phyloP scores from a whole-genome alignment of 2,113 vertebrate genomes.

The Thamnaconus septentrionalis region DNA sequence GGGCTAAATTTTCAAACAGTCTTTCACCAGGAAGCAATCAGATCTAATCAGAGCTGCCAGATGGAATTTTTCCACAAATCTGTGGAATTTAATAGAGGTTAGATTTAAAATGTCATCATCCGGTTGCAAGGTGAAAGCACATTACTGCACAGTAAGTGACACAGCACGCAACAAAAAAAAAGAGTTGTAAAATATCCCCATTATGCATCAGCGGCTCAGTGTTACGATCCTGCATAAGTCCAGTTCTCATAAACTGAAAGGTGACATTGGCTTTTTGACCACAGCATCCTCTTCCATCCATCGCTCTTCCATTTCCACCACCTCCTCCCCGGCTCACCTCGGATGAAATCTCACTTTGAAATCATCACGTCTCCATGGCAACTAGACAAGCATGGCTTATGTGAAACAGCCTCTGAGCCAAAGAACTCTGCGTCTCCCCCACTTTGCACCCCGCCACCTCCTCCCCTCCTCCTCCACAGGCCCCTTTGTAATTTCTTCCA shows the following conservation, averaged over 20 bases:
- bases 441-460: background rate
- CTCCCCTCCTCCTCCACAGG: background rate
- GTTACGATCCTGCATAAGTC: background rate
- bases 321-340: slow-evolving; percentile 19
- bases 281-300: slow-evolving; percentile 37
- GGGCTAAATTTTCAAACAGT: too few relatives aligned
- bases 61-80: too few relatives aligned
- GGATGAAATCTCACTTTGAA: slow-evolving; percentile 66
- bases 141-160: too few relatives aligned
- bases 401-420: slow-evolving; percentile 43
- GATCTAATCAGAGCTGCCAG: too few relatives aligned
- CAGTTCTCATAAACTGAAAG: slow-evolving; percentile 11
- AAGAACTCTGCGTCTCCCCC: slow-evolving; percentile 11
- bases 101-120: too few relatives aligned
- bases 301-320: slow-evolving; percentile 61
- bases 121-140: too few relatives aligned
- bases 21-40: too few relatives aligned
- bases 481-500: slow-evolving; percentile 4
- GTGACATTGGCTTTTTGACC: slow-evolving; percentile 46
- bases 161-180: too few relatives aligned
- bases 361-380: slow-evolving; percentile 73
- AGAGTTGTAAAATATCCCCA: too few relatives aligned
- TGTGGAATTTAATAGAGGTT: too few relatives aligned
- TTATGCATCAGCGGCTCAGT: too few relatives aligned
- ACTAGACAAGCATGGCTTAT: slow-evolving; percentile 59